These are phyloP conservation scores for Ametastegia equiseti DNA, from an alignment of 2,888 invertebrate genomes.

Conservation along the genomic window DNA sequence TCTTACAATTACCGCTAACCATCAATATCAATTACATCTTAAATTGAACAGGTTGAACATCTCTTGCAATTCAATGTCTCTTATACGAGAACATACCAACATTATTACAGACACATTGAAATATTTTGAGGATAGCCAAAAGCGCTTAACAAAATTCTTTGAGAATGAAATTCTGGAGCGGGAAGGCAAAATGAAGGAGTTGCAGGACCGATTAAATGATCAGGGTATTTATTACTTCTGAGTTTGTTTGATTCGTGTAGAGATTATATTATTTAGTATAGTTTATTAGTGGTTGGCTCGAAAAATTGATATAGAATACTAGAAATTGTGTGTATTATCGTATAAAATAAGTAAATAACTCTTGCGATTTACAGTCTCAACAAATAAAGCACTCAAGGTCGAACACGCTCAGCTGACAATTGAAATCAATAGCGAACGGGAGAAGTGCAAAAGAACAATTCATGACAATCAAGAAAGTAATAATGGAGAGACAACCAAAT, in stretches of 20 bases:
- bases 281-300: not conserved
- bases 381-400: not conserved
- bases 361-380: not conserved
- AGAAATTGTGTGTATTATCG: not conserved
- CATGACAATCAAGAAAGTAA: constrained; percentile 45
- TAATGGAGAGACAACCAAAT: constrained; percentile 28
- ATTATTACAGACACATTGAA: no score
- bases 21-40: not conserved
- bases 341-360: not conserved
- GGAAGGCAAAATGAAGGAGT: not conserved
- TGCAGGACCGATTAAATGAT: not conserved
- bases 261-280: no score
- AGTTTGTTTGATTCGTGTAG: not conserved
- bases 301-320: not conserved
- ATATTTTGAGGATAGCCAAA: not conserved
- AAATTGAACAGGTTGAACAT: not conserved
- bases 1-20: no score
- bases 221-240: not conserved
- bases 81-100: not conserved
- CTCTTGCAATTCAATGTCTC: not conserved
- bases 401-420: not conserved
- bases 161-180: not conserved
- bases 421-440: constrained; percentile 27
- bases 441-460: constrained; percentile 46
- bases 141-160: not conserved